phyloP scores from a whole-genome alignment of 2,797 vertebrate species.

The Chaenodraco wilsoni region DNA sequence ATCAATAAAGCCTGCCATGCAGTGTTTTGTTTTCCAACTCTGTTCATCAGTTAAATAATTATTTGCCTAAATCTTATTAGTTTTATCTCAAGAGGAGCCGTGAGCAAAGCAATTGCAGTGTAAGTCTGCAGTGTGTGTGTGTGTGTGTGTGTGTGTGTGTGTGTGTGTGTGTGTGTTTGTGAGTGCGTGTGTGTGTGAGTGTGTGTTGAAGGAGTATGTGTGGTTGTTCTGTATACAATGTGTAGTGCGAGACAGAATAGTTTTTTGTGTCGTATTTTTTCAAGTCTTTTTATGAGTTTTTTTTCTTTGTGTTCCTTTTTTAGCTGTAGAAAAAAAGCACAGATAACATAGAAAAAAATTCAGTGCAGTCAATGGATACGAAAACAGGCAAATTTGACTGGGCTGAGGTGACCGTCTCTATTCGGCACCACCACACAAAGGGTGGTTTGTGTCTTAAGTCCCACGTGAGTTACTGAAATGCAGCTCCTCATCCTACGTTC shows the following conservation, averaged over 20 bases:
- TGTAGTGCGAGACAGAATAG: slow-evolving; percentile 73
- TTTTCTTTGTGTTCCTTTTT: slow-evolving; percentile 69
- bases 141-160: slow-evolving; percentile 76
- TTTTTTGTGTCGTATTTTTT: slow-evolving; percentile 70
- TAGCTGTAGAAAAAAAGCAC: slow-evolving; percentile 79
- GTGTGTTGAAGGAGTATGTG: slow-evolving; percentile 61
- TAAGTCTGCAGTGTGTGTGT: slow-evolving; percentile 39
- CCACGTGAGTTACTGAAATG: slow-evolving; percentile 56
- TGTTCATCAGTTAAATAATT: slow-evolving; percentile 81
- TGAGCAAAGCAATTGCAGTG: slow-evolving; percentile 71
- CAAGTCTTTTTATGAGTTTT: slow-evolving; percentile 71
- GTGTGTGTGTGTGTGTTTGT: slow-evolving; percentile 62
- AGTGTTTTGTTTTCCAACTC: slow-evolving; percentile 81
- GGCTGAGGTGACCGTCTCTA: slow-evolving; percentile 63
- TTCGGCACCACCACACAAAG: slow-evolving; percentile 43
- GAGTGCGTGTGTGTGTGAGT: slow-evolving; percentile 73
- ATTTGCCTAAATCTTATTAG: slow-evolving; percentile 78
- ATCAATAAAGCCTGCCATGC: slow-evolving; percentile 72
- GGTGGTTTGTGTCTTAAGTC: slow-evolving; percentile 65
- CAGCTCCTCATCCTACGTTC: slow-evolving; percentile 71
- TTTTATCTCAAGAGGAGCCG: slow-evolving; percentile 74
- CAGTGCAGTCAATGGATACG: slow-evolving; percentile 85
- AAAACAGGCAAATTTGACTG: slow-evolving; percentile 78
- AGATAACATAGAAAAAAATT: slow-evolving; percentile 82
- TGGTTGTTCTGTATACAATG: slow-evolving; percentile 74